These are phyloP conservation scores for Promerops cafer DNA, from an alignment of 2,113 vertebrate species.

Conservation along the genomic window DNA sequence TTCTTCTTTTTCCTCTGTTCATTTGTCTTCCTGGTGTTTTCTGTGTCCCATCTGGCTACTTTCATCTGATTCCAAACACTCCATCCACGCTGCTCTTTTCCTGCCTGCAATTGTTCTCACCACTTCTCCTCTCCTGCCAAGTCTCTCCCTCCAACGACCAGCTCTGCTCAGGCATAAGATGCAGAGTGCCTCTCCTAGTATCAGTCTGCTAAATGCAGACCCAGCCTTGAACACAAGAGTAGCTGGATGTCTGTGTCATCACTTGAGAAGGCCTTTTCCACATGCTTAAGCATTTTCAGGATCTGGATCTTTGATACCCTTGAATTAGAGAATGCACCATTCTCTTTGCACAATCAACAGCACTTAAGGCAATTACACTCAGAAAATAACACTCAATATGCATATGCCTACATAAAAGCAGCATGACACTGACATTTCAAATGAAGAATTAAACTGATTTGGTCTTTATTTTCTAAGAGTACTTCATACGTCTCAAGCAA, in stretches of 20 bases:
- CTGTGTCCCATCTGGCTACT: neutral
- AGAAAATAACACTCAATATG: constrained; percentile 15
- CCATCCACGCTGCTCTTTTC: neutral
- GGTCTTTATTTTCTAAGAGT: constrained; percentile 8
- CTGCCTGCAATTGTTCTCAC: neutral
- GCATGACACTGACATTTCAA: constrained; percentile 29
- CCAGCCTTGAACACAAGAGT: neutral
- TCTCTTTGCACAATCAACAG: neutral
- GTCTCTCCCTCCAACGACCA: neutral
- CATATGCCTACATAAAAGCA: constrained; percentile 40
- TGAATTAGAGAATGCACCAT: constrained; percentile 30
- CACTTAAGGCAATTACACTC: constrained; percentile 15
- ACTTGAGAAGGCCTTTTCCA: neutral
- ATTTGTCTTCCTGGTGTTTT: neutral
- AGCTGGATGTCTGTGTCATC: neutral
- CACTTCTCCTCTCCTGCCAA: neutral
- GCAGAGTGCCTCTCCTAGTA: neutral
- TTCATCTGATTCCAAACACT: neutral
- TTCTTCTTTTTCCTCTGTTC: neutral
- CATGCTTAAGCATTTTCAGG: neutral
- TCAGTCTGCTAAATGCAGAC: neutral
- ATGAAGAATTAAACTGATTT: constrained; percentile 32
- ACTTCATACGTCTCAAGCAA: constrained; percentile 32
- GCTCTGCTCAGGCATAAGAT: neutral
- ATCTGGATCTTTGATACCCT: neutral